phyloP scores from a whole-genome alignment of 2,113 vertebrate genomes.

The Phaethornis superciliosus region DNA sequence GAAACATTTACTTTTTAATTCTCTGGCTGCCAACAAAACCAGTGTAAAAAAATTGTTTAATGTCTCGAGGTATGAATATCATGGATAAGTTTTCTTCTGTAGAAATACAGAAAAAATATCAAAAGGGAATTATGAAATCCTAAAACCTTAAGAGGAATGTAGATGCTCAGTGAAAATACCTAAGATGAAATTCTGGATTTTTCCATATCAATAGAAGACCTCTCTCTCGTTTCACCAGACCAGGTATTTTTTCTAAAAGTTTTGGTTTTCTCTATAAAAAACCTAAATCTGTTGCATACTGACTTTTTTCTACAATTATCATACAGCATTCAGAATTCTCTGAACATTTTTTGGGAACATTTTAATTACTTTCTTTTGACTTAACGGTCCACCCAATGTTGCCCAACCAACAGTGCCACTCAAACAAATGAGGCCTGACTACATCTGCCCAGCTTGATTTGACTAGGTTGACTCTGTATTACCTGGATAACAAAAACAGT shows the following conservation, averaged over 20 bases:
- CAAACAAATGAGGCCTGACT: not conserved
- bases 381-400: not conserved
- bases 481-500: not conserved
- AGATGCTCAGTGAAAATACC: not conserved
- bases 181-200: not conserved
- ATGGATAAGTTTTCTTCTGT: not conserved
- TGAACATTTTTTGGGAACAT: not conserved
- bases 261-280: not conserved
- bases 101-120: not conserved
- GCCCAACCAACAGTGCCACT: not conserved
- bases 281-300: not conserved
- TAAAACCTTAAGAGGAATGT: not conserved
- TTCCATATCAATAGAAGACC: not conserved
- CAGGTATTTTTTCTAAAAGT: not conserved
- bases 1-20: not conserved
- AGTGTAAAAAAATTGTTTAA: not conserved
- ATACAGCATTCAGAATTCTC: not conserved
- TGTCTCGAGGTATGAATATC: not conserved
- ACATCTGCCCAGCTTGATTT: not conserved
- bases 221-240: not conserved
- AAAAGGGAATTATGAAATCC: not conserved
- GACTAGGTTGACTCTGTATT: not conserved
- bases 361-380: not conserved
- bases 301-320: not conserved
- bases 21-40: not conserved